Conservation (phyloP, 2,113 vertebrate species). For the Cygnus atratus region DNA sequence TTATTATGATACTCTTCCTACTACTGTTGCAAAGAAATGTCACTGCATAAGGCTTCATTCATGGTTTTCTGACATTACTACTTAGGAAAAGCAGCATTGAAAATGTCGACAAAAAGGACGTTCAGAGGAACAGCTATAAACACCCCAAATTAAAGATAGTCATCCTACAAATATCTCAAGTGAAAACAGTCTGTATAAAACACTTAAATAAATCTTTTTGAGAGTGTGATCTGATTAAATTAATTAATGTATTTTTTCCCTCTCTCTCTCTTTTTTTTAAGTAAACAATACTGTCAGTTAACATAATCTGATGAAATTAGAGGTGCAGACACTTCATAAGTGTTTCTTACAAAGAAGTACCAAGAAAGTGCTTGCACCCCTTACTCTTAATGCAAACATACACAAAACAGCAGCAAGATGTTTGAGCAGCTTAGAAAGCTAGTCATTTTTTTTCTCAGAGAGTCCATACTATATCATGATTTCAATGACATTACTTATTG, state of each 20-base stretch:
- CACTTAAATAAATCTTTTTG: background rate
- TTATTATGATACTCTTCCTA: background rate
- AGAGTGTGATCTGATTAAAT: background rate
- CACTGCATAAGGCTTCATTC: background rate
- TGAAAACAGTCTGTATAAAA: background rate
- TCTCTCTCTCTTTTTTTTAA: too few relatives aligned
- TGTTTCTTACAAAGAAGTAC: background rate
- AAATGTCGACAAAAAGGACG: background rate
- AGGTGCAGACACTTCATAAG: background rate
- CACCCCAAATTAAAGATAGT: background rate
- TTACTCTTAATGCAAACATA: background rate
- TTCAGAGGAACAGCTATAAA: background rate
- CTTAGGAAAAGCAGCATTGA: background rate
- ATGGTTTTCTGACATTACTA: background rate
- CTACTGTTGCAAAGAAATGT: background rate
- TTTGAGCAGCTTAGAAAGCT: background rate
- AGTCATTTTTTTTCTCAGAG: background rate
- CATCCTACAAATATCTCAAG: background rate
- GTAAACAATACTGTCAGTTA: background rate
- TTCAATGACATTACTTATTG: background rate
- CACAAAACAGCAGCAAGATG: background rate
- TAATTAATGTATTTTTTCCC: too few relatives aligned
- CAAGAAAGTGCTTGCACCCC: background rate
- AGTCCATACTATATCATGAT: fast-evolving
- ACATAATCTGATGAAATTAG: background rate